A percentile compares a stretch with the other conserved stretches of the same genome.
phyloP scores from a whole-genome alignment of 2,888 invertebrate species.

The Macaria liturata region DNA sequence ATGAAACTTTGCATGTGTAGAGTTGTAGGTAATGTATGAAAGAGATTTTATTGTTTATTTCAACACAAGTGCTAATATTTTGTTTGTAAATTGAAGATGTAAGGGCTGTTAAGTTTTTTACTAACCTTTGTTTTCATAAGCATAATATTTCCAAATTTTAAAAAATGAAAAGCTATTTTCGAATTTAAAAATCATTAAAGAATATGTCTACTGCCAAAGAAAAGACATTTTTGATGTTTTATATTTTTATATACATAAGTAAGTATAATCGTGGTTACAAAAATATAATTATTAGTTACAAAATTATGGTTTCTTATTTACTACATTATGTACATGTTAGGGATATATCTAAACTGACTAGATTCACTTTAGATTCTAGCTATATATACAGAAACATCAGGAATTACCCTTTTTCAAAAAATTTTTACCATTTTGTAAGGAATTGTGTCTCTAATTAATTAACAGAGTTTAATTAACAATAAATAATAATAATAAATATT shows the following conservation, averaged over 20 bases:
- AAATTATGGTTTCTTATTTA: too few relatives aligned
- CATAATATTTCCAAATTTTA: conserved; percentile 5
- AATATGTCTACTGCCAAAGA: conserved; percentile 27
- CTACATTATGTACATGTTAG: too few relatives aligned
- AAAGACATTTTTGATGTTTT: conserved; percentile 13
- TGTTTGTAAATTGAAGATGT: neutral
- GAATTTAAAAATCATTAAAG: conserved; percentile 7
- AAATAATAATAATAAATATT: too few relatives aligned
- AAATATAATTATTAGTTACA: conserved; percentile 2
- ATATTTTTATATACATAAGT: conserved; percentile 14
- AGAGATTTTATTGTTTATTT: neutral
- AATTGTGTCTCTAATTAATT: too few relatives aligned
- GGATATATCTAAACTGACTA: conserved; percentile 37
- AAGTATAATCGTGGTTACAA: conserved; percentile 23
- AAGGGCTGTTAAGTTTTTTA: neutral
- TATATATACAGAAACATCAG: too few relatives aligned
- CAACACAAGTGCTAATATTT: neutral
- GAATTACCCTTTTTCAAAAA: too few relatives aligned
- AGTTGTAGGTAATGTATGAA: too few relatives aligned
- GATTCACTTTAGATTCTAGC: conserved; percentile 18
- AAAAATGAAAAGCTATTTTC: conserved; percentile 4
- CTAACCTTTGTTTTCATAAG: neutral
- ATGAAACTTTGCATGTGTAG: too few relatives aligned
- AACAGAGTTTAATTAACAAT: too few relatives aligned
- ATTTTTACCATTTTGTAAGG: too few relatives aligned